These are phyloP conservation scores for Ginglymostoma cirratum DNA, from an alignment of 2,113 vertebrate genomes.

Conservation along the genomic window DNA sequence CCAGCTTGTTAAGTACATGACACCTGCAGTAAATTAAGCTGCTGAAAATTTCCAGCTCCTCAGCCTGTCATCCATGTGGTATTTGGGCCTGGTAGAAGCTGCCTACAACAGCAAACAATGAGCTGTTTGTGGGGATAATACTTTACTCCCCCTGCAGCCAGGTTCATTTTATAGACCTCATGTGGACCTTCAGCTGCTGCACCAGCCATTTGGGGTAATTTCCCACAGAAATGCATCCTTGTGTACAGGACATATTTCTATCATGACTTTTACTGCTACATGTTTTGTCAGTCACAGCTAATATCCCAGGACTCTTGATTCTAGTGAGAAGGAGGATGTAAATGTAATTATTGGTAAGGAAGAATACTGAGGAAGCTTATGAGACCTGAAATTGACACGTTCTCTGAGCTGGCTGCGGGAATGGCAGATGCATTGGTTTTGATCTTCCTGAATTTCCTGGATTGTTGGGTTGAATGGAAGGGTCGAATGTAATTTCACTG, in stretches of 20 bases:
- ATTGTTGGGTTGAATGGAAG: no score
- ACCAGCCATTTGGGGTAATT: background rate
- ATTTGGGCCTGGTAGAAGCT: background rate
- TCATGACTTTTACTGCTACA: background rate
- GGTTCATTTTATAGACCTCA: background rate
- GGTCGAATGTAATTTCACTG: background rate
- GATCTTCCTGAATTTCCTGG: no score
- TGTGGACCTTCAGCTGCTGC: background rate
- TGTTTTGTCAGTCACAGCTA: background rate
- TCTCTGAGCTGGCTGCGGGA: background rate
- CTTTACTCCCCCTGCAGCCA: no score
- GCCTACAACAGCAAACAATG: background rate
- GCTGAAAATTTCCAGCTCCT: background rate
- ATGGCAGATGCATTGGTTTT: no score
- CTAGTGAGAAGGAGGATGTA: background rate
- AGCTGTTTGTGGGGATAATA: background rate
- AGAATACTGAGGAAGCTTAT: background rate
- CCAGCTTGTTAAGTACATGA: background rate
- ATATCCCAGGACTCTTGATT: background rate
- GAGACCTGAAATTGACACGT: background rate
- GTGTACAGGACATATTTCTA: background rate
- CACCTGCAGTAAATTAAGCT: background rate
- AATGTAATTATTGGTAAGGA: background rate
- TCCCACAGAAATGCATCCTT: background rate
- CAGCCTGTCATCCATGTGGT: background rate